Evolutionary conservation across 2,888 invertebrate genomes (phyloP), one percentile per base, ranked within the genome.

Genomic region (Drymonia ruficornis): DNA sequence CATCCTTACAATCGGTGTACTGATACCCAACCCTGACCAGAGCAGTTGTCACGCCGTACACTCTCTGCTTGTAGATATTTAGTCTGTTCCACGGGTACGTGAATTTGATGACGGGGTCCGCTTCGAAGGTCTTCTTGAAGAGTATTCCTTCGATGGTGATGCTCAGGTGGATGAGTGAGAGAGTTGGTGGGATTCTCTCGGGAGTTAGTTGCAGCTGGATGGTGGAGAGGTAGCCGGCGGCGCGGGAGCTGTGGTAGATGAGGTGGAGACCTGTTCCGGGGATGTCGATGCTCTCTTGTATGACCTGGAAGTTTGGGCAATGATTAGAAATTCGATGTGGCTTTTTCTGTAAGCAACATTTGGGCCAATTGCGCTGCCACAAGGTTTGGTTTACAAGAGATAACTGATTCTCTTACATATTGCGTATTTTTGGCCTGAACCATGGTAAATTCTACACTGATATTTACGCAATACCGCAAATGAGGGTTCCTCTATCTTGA

Each of bases 81-180:
- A 98, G 91, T 56, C 99, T 94, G 83, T 99, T 98, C 99, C 99
- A 99, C 0, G 98, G 97, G 79, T 98, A 99, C 0, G 98, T 99
- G 87, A 98, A 99, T 80, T 98, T 99, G 65, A 99, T 98, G 36
- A 98, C 96, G 0, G 99, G 98, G 87, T 99, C 99, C 0, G 99
- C 99, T 87, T 99, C 99, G 80, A 99, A 99, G 0, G 95, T 95
- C 80, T 97, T 97, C 80, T 98, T 97, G 80, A 98, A 98, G 2
- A 98, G 94, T 54, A 98, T 97, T 11, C 99, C 99, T 87, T 99
- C 99, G 69, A 98, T 97, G 1, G 98, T 97, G 58, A 99, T 98
- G 53, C 97, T 94, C 50, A 99, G 89, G 83, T 99, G 98, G 52
- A 99, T 98, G n/a, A 97, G 91, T 57, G 96, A 96, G 43, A 99